Base-by-base conservation (phyloP, 1,140 invertebrate genomes). In the Globodera rostochiensis region DNA sequence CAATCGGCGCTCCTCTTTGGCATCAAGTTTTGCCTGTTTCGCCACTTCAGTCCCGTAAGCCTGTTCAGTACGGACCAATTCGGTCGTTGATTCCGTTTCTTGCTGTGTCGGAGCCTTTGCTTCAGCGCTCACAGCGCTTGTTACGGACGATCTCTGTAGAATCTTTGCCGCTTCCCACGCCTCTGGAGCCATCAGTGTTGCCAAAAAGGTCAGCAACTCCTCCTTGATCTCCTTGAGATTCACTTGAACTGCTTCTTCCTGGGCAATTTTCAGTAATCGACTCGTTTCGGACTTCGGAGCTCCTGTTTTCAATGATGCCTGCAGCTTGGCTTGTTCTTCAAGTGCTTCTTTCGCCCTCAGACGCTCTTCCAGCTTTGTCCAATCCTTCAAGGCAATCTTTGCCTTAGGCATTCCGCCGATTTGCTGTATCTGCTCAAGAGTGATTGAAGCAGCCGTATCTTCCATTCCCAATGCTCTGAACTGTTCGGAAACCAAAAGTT, bases 341-440 rank as follows among this genome's bases (percentile, higher is more conserved):
- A 45, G 8, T 9, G 67, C 67, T 21, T 45, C 36, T 70, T 70
- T 70, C 1, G 67, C 36, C 67, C 19, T 70, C n/a, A 70, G 67
- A 73, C n/a, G n/a, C 67, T 70, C n/a, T 70, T 70, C 67, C 67
- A 70, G 67, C n/a, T 70, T 21, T 70, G 67, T 70, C 67, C 67
- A 70, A 6, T 45, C 67, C 8, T 9, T 45, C 67, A 70, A 13
- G 13, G 67, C 67, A 70, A 70, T n/a, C 19, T 70, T 70, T 70
- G 67, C 36, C 67, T 70, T n/a, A 53, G 50, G 50, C 50, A 53
- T 70, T 70, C 67, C 67, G n/a, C 67, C 67, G 19, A 70, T 70
- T 70, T 70, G 67, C 67, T 45, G 67, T 45, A 25, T 70, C n/a
- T 70, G 50, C 13, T 70, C 8, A 70, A 70, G n/a, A 11, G 67